Evolutionary conservation across 2,888 invertebrate genomes (phyloP).

Genomic region (Lathronympha strigana): DNA sequence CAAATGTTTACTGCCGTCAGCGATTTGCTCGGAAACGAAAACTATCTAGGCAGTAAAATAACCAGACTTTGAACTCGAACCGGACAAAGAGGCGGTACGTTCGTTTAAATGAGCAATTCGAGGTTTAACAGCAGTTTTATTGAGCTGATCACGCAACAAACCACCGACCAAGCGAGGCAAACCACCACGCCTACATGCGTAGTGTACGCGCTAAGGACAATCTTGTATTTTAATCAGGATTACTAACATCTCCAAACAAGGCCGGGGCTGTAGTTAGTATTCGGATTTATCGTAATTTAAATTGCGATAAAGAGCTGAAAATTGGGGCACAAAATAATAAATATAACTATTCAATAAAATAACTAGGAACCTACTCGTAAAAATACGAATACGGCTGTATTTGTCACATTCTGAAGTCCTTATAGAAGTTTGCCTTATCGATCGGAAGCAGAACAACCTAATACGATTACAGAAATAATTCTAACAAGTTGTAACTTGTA

Average conservation of each 20-base stretch:
- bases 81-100: constrained; percentile 54
- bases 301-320: neutral
- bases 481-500: neutral
- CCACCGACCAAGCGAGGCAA: constrained; percentile 78
- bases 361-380: neutral
- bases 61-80: constrained; percentile 34
- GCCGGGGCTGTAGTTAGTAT: constrained; percentile 15
- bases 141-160: constrained; percentile 76
- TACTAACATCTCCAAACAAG: constrained; percentile 35
- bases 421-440: neutral
- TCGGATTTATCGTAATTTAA: constrained; percentile 5
- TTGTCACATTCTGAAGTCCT: neutral
- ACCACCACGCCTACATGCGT: constrained; percentile 72
- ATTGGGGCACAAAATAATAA: neutral
- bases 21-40: constrained; percentile 4
- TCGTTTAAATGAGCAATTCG: constrained; percentile 66
- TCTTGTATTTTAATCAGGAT: constrained; percentile 41
- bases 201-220: constrained; percentile 36
- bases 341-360: neutral
- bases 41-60: constrained; percentile 26
- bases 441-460: constrained; percentile 10
- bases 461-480: constrained; percentile 4
- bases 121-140: constrained; percentile 72
- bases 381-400: neutral
- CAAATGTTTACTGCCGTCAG: neutral